These are phyloP conservation scores for Caranx melampygus DNA, from an alignment of 2,113 vertebrate species.

Conservation along the genomic window DNA sequence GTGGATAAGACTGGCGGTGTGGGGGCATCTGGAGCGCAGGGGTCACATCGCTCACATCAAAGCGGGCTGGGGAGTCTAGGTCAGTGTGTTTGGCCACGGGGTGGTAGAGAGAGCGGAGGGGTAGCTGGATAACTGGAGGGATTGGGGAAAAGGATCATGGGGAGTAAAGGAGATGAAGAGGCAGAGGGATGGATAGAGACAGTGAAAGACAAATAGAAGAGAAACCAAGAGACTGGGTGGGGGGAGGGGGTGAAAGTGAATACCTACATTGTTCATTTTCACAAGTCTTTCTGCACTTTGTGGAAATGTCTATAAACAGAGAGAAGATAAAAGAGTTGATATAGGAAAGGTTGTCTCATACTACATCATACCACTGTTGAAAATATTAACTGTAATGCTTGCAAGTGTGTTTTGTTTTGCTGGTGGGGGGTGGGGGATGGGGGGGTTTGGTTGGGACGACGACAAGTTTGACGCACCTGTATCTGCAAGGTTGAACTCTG, in stretches of 20 bases:
- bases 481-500: background rate
- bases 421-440: no score
- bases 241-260: constrained; percentile 3
- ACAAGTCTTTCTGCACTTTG: background rate
- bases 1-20: constrained; percentile 81
- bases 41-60: constrained; percentile 86
- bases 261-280: background rate
- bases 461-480: background rate
- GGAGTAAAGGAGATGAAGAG: constrained; percentile 61
- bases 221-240: constrained; percentile 29
- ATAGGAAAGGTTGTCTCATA: background rate
- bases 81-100: constrained; percentile 76
- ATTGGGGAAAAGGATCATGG: constrained; percentile 55
- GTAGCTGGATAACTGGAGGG: constrained; percentile 53
- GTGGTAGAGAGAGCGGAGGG: constrained; percentile 54
- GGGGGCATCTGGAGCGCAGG: constrained; percentile 83
- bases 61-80: constrained; percentile 79
- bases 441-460: no score
- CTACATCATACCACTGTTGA: background rate
- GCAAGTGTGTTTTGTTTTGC: no score
- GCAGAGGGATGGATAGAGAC: constrained; percentile 40
- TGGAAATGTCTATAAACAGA: background rate
- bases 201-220: constrained; percentile 50
- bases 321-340: background rate
- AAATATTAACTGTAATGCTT: background rate